Evolutionary conservation across 2,888 invertebrate species (phyloP).

Genomic region (Tineola bisselliella): DNA sequence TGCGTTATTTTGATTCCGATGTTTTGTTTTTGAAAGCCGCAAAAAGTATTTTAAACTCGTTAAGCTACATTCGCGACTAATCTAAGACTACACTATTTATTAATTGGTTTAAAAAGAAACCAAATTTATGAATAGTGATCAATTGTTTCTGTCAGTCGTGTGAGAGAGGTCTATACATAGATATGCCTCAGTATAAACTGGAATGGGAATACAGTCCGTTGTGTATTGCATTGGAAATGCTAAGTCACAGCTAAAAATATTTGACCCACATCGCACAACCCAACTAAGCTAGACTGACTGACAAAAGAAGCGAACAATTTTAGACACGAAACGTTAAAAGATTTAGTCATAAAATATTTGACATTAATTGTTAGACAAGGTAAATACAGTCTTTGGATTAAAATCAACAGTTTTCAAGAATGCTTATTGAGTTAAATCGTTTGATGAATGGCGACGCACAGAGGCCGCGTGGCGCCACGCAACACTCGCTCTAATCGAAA

Average conservation of each 20-base stretch:
- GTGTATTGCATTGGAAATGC: no score
- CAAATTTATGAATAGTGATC: no score
- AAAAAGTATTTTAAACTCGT: no score
- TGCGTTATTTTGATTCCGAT: no score
- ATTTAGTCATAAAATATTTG: background rate
- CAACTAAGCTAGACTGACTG: background rate
- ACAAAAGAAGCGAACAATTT: background rate
- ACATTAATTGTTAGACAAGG: conserved; percentile 1
- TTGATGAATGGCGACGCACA: conserved; percentile 42
- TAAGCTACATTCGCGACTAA: no score
- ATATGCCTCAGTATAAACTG: no score
- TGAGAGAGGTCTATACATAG: no score
- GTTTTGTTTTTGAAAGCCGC: no score
- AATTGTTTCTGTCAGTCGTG: no score
- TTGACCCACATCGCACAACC: background rate
- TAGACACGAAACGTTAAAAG: background rate
- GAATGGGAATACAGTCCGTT: no score
- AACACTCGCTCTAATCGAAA: conserved; percentile 45
- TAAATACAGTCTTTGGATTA: conserved; percentile 1
- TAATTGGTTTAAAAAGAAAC: no score
- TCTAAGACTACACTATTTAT: no score
- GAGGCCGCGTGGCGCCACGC: conserved; percentile 34
- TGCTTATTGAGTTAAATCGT: conserved; percentile 26
- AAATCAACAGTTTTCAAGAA: conserved; percentile 4
- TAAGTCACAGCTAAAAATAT: background rate